phyloP scores from a whole-genome alignment of 2,797 vertebrate species.

The Hyperoplus lanceolatus region DNA sequence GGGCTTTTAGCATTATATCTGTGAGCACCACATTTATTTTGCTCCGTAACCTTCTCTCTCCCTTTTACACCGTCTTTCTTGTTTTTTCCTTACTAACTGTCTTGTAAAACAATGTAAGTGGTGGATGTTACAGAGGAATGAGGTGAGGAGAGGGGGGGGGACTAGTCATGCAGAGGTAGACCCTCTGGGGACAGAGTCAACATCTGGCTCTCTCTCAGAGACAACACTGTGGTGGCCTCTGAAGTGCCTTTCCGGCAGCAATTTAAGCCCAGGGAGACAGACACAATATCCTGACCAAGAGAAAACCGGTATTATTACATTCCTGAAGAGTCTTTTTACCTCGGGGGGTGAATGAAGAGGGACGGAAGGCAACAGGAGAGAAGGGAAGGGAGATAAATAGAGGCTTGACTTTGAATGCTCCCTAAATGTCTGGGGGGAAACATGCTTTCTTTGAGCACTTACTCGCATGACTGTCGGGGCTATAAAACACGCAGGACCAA shows the following conservation, averaged over 20 bases:
- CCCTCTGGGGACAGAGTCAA: slow-evolving; percentile 86
- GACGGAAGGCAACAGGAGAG: slow-evolving; percentile 38
- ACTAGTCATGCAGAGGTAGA: slow-evolving; percentile 79
- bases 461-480: slow-evolving; percentile 28
- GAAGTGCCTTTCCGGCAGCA: slow-evolving; percentile 87
- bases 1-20: slow-evolving; percentile 75
- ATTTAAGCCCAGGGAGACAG: slow-evolving; percentile 90
- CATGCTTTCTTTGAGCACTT: slow-evolving; percentile 40
- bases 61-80: slow-evolving; percentile 14
- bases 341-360: slow-evolving; percentile 74
- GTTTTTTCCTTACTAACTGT: slow-evolving; percentile 41
- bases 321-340: slow-evolving; percentile 87
- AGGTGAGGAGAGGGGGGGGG: slow-evolving; percentile 30
- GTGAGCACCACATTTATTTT: slow-evolving; percentile 46
- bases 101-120: slow-evolving; percentile 74
- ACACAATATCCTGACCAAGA: slow-evolving; percentile 93
- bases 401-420: slow-evolving; percentile 64
- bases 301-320: slow-evolving; percentile 91
- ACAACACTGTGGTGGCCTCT: slow-evolving; percentile 89
- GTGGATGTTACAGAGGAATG: slow-evolving; percentile 58
- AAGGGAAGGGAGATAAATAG: slow-evolving; percentile 58
- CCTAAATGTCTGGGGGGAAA: slow-evolving; percentile 58
- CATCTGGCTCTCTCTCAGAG: slow-evolving; percentile 89
- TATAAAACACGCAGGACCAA: slow-evolving; percentile 51
- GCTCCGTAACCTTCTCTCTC: slow-evolving; percentile 24